Percentiles rank a stretch among this genome's conserved stretches.
Conservation (phyloP, 2,113 vertebrate genomes). For the Holacanthus passer region DNA sequence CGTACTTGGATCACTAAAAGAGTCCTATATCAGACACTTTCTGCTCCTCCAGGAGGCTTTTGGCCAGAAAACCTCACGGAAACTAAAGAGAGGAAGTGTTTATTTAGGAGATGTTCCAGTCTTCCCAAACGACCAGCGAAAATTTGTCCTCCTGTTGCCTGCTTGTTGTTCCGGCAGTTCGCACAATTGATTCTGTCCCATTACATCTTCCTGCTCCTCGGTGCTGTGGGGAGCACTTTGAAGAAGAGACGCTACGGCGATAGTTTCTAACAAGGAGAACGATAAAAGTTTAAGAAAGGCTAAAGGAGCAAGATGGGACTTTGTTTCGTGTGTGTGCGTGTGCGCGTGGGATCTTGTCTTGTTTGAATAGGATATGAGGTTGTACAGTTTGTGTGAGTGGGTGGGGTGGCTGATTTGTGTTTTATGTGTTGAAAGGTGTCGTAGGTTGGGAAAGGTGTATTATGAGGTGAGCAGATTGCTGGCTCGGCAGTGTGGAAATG, state of each 20-base stretch:
- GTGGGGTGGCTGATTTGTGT: constrained; percentile 45
- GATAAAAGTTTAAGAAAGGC: constrained; percentile 51
- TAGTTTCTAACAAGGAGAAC: constrained; percentile 51
- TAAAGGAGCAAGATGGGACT: constrained; percentile 37
- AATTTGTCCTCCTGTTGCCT: constrained; percentile 23
- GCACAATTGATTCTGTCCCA: constrained; percentile 55
- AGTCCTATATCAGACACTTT: constrained; percentile 22
- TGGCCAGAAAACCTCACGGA: constrained; percentile 23
- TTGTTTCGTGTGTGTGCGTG: constrained; percentile 26
- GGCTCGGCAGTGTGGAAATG: constrained; percentile 26
- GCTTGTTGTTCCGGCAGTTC: constrained; percentile 50
- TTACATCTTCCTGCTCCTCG: constrained; percentile 43
- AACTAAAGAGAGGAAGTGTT: constrained; percentile 26
- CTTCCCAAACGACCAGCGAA: constrained; percentile 25
- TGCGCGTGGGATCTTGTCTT: constrained; percentile 44
- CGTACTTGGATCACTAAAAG: not conserved
- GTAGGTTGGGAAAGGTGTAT: constrained; percentile 36
- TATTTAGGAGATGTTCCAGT: constrained; percentile 31
- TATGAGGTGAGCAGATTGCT: constrained; percentile 47
- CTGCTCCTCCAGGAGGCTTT: constrained; percentile 19
- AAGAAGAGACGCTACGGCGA: constrained; percentile 34
- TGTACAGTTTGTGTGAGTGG: constrained; percentile 4
- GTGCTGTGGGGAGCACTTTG: constrained; percentile 53
- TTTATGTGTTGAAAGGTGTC: constrained; percentile 41
- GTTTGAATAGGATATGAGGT: constrained; percentile 39